These are phyloP conservation scores for Pan paniscus DNA, from an alignment of 2,113 vertebrate species.

Conservation along the genomic window DNA sequence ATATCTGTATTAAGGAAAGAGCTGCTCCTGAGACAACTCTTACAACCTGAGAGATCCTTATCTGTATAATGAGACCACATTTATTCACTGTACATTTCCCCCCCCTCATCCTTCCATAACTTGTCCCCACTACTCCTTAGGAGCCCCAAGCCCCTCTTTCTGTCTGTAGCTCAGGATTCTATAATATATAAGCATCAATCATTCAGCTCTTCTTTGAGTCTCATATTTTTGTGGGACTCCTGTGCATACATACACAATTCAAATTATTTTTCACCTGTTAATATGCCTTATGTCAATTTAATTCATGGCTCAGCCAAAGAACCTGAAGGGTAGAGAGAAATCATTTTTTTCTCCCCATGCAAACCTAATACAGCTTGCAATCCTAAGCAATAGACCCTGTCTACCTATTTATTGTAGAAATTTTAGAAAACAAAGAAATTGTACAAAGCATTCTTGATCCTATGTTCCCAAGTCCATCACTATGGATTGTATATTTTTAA, in stretches of 20 bases:
- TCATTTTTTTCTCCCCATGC: neutral
- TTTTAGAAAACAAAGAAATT: neutral
- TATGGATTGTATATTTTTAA: neutral
- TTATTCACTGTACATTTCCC: neutral
- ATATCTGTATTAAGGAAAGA: neutral
- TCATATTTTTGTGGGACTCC: neutral
- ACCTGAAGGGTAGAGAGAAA: neutral
- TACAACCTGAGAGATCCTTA: neutral
- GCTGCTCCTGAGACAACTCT: neutral
- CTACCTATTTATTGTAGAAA: neutral
- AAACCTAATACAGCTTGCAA: neutral
- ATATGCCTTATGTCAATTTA: neutral
- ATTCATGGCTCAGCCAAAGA: neutral
- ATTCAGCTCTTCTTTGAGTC: neutral
- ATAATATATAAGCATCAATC: neutral
- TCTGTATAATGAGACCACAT: neutral
- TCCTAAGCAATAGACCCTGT: neutral
- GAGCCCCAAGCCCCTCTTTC: neutral
- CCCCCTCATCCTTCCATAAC: too few relatives aligned
- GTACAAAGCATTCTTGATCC: neutral
- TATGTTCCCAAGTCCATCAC: neutral
- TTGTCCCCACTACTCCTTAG: neutral
- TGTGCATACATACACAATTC: too few relatives aligned
- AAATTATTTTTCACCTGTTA: neutral
- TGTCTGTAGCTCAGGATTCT: neutral